These are phyloP conservation scores for Platysternon megacephalum DNA, from an alignment of 2,113 vertebrate genomes.

Conservation along the genomic window DNA sequence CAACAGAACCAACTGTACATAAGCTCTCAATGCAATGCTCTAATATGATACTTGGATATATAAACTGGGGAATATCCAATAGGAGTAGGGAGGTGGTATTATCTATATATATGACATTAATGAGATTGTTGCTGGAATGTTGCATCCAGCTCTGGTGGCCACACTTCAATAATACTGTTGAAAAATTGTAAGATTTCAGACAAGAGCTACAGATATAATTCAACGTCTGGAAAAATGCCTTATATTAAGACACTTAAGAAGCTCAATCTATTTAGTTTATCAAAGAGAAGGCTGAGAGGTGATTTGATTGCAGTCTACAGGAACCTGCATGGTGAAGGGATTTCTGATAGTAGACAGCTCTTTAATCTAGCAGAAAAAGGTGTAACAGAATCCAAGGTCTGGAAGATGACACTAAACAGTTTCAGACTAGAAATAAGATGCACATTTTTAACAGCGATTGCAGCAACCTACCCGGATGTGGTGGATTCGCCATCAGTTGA, in stretches of 20 bases:
- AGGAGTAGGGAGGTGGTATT: constrained; percentile 51
- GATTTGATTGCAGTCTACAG: background rate
- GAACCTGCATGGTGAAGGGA: background rate
- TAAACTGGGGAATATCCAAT: constrained; percentile 36
- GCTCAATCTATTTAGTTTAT: background rate
- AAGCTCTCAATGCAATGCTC: background rate
- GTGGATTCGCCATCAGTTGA: background rate
- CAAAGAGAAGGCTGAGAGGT: background rate
- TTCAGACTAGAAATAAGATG: background rate
- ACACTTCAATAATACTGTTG: constrained; percentile 51
- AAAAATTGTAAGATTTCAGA: constrained; percentile 14
- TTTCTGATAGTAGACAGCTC: background rate
- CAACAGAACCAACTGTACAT: background rate
- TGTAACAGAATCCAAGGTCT: background rate
- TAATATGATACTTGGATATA: background rate
- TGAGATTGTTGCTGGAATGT: constrained; percentile 1
- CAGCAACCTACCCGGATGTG: background rate
- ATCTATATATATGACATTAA: constrained; percentile 52
- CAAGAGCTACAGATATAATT: constrained; percentile 12
- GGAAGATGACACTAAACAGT: background rate
- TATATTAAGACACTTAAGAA: background rate
- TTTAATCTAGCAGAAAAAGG: background rate
- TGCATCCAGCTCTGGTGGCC: constrained; percentile 34
- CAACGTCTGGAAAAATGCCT: background rate
- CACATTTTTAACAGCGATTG: background rate